Base-by-base conservation (phyloP, 1,140 invertebrate genomes). In the Conus betulinus region DNA sequence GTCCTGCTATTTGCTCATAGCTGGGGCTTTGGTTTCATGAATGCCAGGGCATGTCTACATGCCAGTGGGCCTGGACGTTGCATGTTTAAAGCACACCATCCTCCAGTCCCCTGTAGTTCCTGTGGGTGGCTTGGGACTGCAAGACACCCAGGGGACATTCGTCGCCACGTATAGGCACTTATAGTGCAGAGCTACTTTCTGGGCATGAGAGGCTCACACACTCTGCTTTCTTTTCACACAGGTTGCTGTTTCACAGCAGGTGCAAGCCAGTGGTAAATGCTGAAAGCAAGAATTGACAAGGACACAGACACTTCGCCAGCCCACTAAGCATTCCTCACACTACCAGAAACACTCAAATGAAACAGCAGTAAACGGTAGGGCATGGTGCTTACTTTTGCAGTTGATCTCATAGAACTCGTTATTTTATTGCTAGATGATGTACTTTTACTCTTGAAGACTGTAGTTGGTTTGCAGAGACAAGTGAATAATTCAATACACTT, bases 121-220 rank as follows among this genome's bases (percentile, higher is more conserved):
- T n/a, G n/a, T n/a, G n/a, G n/a, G n/a, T 27, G 39, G 88, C 25
- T 74, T 89, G 84, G 84, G 57, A 53, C 83, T 67, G 6, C 39
- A 39, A 3, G 67, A 60, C 71, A 25, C 78, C 78, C 39, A 89
- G 88, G 85, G 57, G 23, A 83, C 55, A 67, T 89, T 20, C 82
- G 84, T 82, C 55, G 55, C 79, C 85, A 57, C 85, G 67, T 0
- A 67, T 79, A 89, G 79, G 88, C 23, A 76, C 79, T 87, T 87
- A 84, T 39, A 10, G 88, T 86, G 74, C 11, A 89, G 84, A 89
- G 88, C 84, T 89, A 67, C 84, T 78, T 83, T 83, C 82, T 84
- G 82, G 39, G n/a, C 82, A 57, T 25, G 51, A 25, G 55, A 84
- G n/a, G 82, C 39, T 15, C 82, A 51, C 52, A 84, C 39, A n/a